These are phyloP conservation scores for Lepus oiostolus DNA, from an alignment of 2,797 vertebrate species.

Conservation along the genomic window DNA sequence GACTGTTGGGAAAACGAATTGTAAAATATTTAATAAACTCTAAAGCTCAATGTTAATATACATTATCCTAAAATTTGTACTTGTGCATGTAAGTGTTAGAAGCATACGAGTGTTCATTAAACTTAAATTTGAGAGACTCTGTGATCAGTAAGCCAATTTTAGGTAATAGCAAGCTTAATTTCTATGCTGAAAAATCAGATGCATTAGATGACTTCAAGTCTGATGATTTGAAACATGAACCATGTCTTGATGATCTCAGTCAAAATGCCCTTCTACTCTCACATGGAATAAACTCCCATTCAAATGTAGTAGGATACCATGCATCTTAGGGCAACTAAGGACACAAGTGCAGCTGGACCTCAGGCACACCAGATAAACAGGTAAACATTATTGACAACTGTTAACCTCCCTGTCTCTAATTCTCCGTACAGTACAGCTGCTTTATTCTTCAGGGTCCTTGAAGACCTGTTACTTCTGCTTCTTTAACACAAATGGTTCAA, in stretches of 20 bases:
- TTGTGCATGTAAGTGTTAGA: background rate
- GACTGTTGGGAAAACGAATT: background rate
- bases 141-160: background rate
- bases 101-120: background rate
- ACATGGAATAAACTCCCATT: background rate
- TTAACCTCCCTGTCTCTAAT: background rate
- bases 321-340: background rate
- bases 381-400: background rate
- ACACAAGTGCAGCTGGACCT: background rate
- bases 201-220: background rate
- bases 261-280: background rate
- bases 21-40: background rate
- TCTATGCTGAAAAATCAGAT: conserved; percentile 1
- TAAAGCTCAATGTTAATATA: background rate
- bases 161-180: background rate
- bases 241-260: background rate
- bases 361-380: background rate
- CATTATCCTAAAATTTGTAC: background rate
- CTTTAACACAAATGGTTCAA: background rate
- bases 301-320: background rate
- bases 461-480: background rate
- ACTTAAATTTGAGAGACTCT: conserved; percentile 22
- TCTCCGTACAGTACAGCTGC: background rate
- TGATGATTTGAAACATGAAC: background rate
- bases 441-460: background rate